Percentiles rank a stretch among this genome's conserved stretches.
Conservation (phyloP, 2,113 vertebrate genomes). For the Potamarius usumacintae region DNA sequence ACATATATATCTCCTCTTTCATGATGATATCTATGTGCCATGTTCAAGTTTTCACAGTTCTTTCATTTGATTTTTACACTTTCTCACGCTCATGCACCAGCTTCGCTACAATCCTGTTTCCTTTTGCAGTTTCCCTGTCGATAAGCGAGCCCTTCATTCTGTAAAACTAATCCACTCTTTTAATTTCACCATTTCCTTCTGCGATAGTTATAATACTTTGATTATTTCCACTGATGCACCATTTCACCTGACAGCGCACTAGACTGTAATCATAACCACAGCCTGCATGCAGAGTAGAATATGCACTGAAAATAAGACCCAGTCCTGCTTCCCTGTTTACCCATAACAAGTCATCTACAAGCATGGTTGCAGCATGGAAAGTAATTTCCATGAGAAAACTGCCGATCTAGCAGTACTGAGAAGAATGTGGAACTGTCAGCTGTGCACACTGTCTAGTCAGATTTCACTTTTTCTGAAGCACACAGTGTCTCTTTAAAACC, state of each 20-base stretch:
- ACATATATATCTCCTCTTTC: too few species aligned
- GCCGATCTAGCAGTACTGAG: neutral
- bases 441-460: neutral
- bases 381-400: neutral
- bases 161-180: neutral
- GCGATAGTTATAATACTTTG: neutral
- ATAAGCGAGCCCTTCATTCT: neutral
- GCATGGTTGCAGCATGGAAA: constrained; percentile 3
- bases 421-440: neutral
- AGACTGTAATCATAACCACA: neutral
- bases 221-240: neutral
- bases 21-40: neutral
- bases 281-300: neutral
- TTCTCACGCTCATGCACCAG: neutral
- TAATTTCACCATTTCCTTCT: neutral
- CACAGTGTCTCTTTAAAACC: neutral
- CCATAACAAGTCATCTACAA: neutral
- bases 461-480: neutral
- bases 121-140: neutral
- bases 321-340: neutral
- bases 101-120: neutral
- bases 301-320: neutral
- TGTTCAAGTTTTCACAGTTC: neutral
- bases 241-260: neutral
- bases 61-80: neutral